Percentiles rank a stretch among this genome's conserved stretches.
Evolutionary conservation across 1,140 invertebrate genomes (phyloP).

Genomic region (Caenorhabditis inopinata): DNA sequence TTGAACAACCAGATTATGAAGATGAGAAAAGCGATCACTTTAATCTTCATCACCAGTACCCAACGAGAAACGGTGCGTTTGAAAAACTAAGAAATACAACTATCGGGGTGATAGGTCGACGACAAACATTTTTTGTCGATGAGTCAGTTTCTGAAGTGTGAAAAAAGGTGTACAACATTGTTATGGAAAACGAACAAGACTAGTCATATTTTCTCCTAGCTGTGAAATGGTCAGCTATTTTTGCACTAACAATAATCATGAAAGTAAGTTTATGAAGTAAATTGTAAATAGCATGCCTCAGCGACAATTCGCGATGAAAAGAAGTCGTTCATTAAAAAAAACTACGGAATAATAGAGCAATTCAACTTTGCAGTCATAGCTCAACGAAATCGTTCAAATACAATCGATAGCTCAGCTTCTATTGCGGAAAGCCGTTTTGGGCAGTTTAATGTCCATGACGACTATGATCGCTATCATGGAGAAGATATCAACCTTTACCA

Average conservation of each 20-base stretch:
- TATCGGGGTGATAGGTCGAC: neutral
- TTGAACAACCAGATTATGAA: constrained; percentile 5
- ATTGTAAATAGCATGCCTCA: too few species aligned
- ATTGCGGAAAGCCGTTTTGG: constrained; percentile 40
- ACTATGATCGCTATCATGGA: constrained; percentile 31
- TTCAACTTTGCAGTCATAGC: too few species aligned
- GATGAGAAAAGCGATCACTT: constrained; percentile 33
- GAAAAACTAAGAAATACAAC: neutral
- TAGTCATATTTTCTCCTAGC: neutral
- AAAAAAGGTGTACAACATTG: neutral
- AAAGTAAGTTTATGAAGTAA: too few species aligned
- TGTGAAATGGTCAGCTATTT: neutral
- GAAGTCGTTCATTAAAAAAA: too few species aligned
- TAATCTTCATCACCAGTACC: constrained; percentile 16
- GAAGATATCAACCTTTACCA: constrained; percentile 42
- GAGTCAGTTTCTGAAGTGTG: neutral
- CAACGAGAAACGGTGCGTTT: neutral
- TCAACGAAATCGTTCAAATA: constrained; percentile 36
- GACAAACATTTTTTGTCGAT: neutral
- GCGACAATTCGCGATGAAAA: too few species aligned
- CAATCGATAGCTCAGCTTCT: constrained; percentile 36
- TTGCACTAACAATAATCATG: neutral
- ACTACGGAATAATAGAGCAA: too few species aligned
- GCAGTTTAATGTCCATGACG: constrained; percentile 42
- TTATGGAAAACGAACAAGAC: neutral